Evolutionary conservation across 2,888 invertebrate species (phyloP).

Genomic region (Spilosoma lubricipeda): DNA sequence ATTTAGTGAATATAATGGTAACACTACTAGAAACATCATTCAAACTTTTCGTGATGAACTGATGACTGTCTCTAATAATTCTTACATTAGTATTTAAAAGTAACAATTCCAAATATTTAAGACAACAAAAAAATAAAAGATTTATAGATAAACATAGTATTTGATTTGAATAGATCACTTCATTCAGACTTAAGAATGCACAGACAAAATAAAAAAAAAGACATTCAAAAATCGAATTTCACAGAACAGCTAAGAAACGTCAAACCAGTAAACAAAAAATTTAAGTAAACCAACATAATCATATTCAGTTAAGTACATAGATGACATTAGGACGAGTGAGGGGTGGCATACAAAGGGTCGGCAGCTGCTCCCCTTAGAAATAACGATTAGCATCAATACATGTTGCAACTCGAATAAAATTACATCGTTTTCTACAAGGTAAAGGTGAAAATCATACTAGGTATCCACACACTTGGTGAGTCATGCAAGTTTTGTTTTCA

Average conservation of each 20-base stretch:
- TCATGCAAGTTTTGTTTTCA: neutral
- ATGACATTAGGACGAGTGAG: conserved; percentile 52
- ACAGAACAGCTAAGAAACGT: conserved; percentile 17
- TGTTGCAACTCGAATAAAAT: conserved; percentile 51
- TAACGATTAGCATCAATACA: conserved; percentile 66
- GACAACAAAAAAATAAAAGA: neutral
- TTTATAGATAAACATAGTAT: neutral
- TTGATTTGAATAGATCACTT: neutral
- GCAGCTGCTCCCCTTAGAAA: conserved; percentile 65
- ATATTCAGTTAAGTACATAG: conserved; percentile 50
- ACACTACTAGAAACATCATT: too few species aligned
- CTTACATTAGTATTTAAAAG: too few species aligned
- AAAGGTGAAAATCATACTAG: conserved; percentile 10
- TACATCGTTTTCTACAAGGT: conserved; percentile 27
- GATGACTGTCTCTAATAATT: neutral
- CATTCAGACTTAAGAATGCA: neutral
- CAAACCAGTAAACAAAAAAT: conserved; percentile 26
- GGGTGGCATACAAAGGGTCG: conserved; percentile 61
- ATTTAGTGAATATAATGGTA: too few species aligned
- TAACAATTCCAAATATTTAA: neutral
- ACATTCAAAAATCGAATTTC: conserved; percentile 19
- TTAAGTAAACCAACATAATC: conserved; percentile 38
- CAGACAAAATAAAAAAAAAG: neutral
- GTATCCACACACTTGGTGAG: neutral
- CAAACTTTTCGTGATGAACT: too few species aligned